Conservation (phyloP, 1,140 invertebrate genomes). For the Amyelois transitella region DNA sequence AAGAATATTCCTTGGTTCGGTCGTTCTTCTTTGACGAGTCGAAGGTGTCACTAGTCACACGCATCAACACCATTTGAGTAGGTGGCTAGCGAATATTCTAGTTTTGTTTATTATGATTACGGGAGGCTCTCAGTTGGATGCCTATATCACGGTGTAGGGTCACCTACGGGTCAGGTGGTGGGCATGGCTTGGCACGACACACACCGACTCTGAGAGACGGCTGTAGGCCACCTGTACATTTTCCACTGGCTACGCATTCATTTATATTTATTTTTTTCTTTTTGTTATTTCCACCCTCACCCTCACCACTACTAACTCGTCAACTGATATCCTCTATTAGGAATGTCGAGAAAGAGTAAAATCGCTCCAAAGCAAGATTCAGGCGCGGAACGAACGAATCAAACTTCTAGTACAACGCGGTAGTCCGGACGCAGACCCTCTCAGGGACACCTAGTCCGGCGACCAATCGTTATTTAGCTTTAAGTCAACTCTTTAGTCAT, state of each 20-base stretch:
- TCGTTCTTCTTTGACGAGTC: not conserved
- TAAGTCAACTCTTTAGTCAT: conserved; percentile 48
- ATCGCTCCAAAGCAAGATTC: conserved; percentile 90
- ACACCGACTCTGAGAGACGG: conserved; percentile 21
- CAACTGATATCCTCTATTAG: conserved; percentile 76
- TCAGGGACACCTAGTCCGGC: conserved; percentile 74
- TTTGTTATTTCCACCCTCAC: conserved; percentile 76
- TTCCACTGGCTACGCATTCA: conserved; percentile 72
- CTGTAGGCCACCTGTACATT: conserved; percentile 37
- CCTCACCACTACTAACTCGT: conserved; percentile 56
- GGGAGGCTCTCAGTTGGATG: conserved; percentile 30
- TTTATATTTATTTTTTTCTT: conserved; percentile 75
- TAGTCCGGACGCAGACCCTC: conserved; percentile 83
- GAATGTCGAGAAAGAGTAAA: conserved; percentile 89
- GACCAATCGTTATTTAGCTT: conserved; percentile 30
- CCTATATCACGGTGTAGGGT: conserved; percentile 3
- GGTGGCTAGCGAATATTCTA: conserved; percentile 55
- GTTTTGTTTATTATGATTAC: conserved; percentile 54
- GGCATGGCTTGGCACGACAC: conserved; percentile 27
- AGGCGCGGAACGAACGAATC: conserved; percentile 88
- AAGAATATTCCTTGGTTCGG: not conserved
- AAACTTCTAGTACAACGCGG: conserved; percentile 90
- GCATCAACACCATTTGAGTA: conserved; percentile 31
- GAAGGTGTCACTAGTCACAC: not conserved
- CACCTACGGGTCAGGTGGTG: conserved; percentile 18